phyloP scores from a whole-genome alignment of 2,797 vertebrate genomes.

The Cirrhinus mrigala region DNA sequence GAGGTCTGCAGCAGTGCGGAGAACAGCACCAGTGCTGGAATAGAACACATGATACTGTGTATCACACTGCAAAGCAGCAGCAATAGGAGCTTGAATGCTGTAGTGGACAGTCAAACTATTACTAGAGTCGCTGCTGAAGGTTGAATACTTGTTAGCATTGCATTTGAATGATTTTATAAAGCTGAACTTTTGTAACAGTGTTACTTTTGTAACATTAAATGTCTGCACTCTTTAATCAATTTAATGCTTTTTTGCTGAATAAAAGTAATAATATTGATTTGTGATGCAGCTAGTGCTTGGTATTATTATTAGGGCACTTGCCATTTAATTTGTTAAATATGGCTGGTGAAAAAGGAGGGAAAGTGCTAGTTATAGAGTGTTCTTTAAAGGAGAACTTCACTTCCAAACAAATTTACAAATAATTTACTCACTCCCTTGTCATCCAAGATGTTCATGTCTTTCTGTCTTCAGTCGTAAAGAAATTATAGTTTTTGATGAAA shows the following conservation, averaged over 20 bases:
- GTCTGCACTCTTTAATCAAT: background rate
- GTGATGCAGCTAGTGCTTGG: background rate
- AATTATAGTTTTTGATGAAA: too few species aligned
- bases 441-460: too few species aligned
- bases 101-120: constrained; percentile 4
- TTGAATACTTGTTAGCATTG: background rate
- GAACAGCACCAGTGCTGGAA: constrained; percentile 34
- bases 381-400: too few species aligned
- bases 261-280: background rate
- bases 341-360: constrained; percentile 63
- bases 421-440: too few species aligned
- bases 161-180: background rate
- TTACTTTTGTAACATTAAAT: background rate
- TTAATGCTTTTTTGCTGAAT: background rate
- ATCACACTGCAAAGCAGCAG: background rate
- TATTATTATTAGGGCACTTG: background rate
- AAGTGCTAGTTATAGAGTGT: constrained; percentile 66
- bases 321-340: background rate
- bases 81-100: background rate
- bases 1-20: constrained; percentile 30
- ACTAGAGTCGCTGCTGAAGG: constrained; percentile 20
- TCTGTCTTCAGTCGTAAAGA: too few species aligned
- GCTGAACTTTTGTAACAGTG: background rate
- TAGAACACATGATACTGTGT: constrained; percentile 26
- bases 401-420: too few species aligned